Evolutionary conservation across 2,797 vertebrate species (phyloP), one percentile per base, ranked within the genome.

Genomic region (Petrocephalus schoutedeni): DNA sequence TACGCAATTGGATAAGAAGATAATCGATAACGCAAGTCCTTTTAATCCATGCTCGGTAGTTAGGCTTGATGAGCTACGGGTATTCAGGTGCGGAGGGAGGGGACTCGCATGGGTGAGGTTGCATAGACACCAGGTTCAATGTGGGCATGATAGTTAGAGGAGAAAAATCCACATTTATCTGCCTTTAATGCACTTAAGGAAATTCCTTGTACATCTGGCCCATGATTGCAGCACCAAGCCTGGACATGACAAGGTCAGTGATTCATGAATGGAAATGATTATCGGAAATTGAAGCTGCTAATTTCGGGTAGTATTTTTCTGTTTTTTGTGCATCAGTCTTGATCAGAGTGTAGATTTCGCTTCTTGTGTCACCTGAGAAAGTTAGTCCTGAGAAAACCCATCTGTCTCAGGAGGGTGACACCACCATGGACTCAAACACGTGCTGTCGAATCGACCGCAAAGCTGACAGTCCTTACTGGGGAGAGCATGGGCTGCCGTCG

Each of bases 241-340:
- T 19, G 32, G 32, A 74, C 80, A 83, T 23, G 49, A 53, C 53
- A 49, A 53, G 49, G 53, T 54, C 45, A 84, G 80, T 54, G 49
- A 54, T 86, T 54, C 56, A 86, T 58, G 32, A 86, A 86, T 59
- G 32, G 16, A 57, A 86, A 57, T 58, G 84, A 86, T 58, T 85
- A 85, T 28, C 41, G 84, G 84, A 54, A 56, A 19, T 58, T 54
- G 53, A 21, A 56, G 51, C 28, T 32, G 84, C 21, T 28, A 23
- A 84, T 84, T 12, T 36, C 32, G 53, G 5, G 23, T 28, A 28
- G 28, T 28, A 28, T 28, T 28, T 28, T 28, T 28, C 28, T 0
- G 28, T 58, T 57, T 85, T 53, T 32, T 10, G 21, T 36, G 54
- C 45, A 54, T 54, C 54, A 16, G 28, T 19, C n/a, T 23, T 85